A percentile compares a stretch with the other conserved stretches of the same genome.
These are phyloP conservation scores for Trichomalopsis sarcophagae DNA, from an alignment of 1,140 invertebrate genomes.

Conservation along the genomic window DNA sequence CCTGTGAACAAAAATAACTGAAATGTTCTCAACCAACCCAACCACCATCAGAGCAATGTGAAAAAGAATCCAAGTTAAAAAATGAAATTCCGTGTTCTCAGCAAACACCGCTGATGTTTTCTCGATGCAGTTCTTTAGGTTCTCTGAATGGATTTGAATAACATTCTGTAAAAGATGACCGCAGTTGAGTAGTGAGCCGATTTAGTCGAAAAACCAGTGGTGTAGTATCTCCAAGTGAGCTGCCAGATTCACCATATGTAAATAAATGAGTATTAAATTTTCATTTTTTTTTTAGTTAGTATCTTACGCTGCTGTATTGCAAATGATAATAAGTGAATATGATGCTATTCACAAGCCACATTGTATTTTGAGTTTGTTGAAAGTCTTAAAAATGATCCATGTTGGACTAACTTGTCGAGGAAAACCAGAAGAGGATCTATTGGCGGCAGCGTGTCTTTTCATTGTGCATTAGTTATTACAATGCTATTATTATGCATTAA, in stretches of 20 bases:
- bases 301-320: too few species aligned
- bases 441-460: conserved; percentile 84
- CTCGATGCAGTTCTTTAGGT: conserved; percentile 91
- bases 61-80: conserved; percentile 40
- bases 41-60: conserved; percentile 12
- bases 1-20: conserved; percentile 17
- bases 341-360: too few species aligned
- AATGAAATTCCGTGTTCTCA: conserved; percentile 65
- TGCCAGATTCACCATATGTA: conserved; percentile 96
- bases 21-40: conserved; percentile 11
- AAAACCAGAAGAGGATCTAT: conserved; percentile 77
- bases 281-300: too few species aligned
- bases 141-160: conserved; percentile 91
- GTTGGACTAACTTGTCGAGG: too few species aligned
- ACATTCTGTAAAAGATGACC: conserved; percentile 86
- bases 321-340: too few species aligned
- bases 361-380: too few species aligned
- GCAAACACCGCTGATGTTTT: conserved; percentile 92
- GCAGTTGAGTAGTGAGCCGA: conserved; percentile 93
- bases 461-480: conserved; percentile 89
- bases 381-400: too few species aligned
- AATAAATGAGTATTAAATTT: too few species aligned
- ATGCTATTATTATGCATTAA: conserved; percentile 81
- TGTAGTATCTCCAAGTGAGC: conserved; percentile 93
- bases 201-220: conserved; percentile 93